Percentiles rank a stretch among this genome's conserved stretches.
phyloP scores from a whole-genome alignment of 2,113 vertebrate genomes.

The Corythornis cristatus region DNA sequence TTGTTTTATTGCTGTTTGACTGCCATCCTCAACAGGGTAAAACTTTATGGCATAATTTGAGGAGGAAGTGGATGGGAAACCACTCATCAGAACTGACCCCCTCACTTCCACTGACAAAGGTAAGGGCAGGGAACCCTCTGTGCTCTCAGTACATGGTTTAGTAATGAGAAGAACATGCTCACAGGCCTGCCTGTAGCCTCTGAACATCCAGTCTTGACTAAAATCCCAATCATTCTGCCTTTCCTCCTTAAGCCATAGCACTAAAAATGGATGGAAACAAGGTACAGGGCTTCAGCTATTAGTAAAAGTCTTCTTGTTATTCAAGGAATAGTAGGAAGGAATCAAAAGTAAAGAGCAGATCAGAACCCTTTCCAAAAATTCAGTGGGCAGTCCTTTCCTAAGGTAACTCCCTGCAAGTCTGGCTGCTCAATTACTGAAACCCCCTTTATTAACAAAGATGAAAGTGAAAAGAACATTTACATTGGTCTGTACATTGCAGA shows the following conservation, averaged over 20 bases:
- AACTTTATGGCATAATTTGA: slow-evolving; percentile 4
- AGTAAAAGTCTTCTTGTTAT: background rate
- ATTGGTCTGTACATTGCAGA: background rate
- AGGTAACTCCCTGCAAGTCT: background rate
- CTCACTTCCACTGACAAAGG: background rate
- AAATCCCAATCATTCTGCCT: background rate
- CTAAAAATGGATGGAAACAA: background rate
- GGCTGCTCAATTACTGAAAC: background rate
- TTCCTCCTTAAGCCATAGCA: background rate
- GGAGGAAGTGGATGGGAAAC: background rate
- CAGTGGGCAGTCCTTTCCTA: background rate
- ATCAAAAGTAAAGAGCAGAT: background rate
- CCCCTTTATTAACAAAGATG: background rate
- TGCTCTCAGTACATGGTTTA: background rate
- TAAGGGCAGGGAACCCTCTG: background rate
- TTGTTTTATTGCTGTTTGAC: slow-evolving; percentile 13
- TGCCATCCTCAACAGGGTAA: background rate
- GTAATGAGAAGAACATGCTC: background rate
- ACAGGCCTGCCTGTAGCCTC: background rate
- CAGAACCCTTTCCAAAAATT: background rate
- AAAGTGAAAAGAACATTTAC: background rate
- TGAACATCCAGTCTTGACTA: background rate
- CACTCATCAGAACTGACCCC: background rate
- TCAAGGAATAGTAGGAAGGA: background rate
- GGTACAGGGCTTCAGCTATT: background rate